Percentiles rank a stretch among this genome's conserved stretches.
Conservation (phyloP, 2,888 invertebrate genomes). For the Corythucha ciliata region DNA sequence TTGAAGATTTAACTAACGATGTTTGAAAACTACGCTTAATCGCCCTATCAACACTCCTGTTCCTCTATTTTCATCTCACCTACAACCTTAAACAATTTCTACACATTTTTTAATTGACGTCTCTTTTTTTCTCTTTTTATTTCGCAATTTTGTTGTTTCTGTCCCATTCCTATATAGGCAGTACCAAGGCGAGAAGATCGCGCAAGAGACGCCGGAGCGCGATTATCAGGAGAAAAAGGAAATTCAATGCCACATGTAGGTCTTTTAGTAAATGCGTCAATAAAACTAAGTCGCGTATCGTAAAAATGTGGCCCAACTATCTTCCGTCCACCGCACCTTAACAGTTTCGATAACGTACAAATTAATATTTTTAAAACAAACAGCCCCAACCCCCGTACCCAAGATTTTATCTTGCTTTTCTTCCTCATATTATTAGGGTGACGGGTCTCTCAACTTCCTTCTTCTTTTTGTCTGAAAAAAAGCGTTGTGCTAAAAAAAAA, state of each 20-base stretch:
- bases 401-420: too few relatives aligned
- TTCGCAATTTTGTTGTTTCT: background rate
- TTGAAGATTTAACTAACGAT: too few relatives aligned
- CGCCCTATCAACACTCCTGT: background rate
- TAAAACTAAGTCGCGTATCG: constrained; percentile 20
- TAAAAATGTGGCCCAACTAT: constrained; percentile 21
- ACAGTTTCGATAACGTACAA: too few relatives aligned
- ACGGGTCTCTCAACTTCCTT: too few relatives aligned
- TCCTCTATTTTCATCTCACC: background rate
- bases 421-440: too few relatives aligned
- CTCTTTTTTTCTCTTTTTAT: constrained; percentile 7
- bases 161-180: constrained; percentile 16
- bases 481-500: too few relatives aligned
- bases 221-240: constrained; percentile 21
- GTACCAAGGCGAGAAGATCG: constrained; percentile 17
- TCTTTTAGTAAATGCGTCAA: constrained; percentile 24
- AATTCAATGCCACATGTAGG: constrained; percentile 21
- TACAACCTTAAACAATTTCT: background rate
- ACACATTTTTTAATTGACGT: constrained; percentile 1
- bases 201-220: constrained; percentile 18
- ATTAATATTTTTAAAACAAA: too few relatives aligned
- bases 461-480: too few relatives aligned
- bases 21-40: too few relatives aligned
- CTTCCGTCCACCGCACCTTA: too few relatives aligned
- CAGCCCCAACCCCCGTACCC: too few relatives aligned